Base-by-base conservation (phyloP, 2,888 invertebrate species). In the Pseudococcus jackbeardsleyi region DNA sequence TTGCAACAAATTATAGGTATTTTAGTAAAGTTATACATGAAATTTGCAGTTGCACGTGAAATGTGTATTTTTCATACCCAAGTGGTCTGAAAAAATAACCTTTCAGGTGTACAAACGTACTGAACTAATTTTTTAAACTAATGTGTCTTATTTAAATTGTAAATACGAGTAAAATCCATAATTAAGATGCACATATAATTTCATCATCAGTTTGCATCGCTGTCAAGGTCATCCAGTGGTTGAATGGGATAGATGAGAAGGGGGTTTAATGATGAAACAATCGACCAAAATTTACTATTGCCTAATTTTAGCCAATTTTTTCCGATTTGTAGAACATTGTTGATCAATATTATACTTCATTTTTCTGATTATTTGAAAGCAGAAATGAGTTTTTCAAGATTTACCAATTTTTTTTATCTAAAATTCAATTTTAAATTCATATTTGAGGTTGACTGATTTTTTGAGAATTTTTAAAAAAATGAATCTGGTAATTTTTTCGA, bases 141-240 rank as follows among this genome's bases (percentile, higher is more conserved):
- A 64, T 12, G 22, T 64, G 22, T 64, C 22, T 64, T 64, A 64
- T 64, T 64, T 64, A 64, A 64, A 64, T 64, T 64, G 8, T 64
- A 64, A 64, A 64, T 64, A 64, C 19, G 64, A 64, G 9, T 9
- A 64, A 64, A 64, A 22, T 5, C n/a, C 5, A 15, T 64, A 64
- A 64, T 64, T 64, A 64, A 64, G 64, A 22, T 64, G 64, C 64
- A 64, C 64, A 22, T 64, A 64, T 64, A 64, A 64, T 64, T 64
- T 64, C 22, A 64, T 64, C 22, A 22, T 19, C 64, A 4, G 19
- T 22, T 64, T 64, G 22, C 22, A 64, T 64, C 12, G 12, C 22
- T 12, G 19, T 64, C 64, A 64, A 64, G 64, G 64, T 22, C 12
- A 64, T 9, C 22, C 64, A 12, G 64, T 15, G 64, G 22, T 22